Conservation (phyloP, 2,797 vertebrate genomes). For the Cygnus olor region DNA sequence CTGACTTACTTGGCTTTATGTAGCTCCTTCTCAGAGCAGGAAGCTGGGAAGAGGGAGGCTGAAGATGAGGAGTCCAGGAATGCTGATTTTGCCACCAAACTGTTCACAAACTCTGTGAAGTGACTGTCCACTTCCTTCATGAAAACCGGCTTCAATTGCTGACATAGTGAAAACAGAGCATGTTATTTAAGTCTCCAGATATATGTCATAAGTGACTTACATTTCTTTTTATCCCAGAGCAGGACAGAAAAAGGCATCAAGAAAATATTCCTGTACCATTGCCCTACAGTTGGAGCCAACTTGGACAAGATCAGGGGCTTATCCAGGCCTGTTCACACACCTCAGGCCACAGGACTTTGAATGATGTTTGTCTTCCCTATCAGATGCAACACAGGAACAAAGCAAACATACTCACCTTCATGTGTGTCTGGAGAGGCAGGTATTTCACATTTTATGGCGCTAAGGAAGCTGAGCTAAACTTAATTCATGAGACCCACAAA, state of each 20-base stretch:
- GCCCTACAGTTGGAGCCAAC: not conserved
- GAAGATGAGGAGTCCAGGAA: conserved; percentile 81
- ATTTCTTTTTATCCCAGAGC: not conserved
- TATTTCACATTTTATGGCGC: not conserved
- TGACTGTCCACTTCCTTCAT: conserved; percentile 91
- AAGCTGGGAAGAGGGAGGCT: conserved; percentile 78
- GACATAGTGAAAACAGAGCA: not conserved
- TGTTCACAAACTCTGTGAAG: conserved; percentile 91
- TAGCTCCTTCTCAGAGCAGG: conserved; percentile 82
- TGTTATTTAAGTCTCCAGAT: not conserved
- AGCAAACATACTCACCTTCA: not conserved
- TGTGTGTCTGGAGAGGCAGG: not conserved
- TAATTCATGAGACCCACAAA: not conserved
- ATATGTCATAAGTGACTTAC: not conserved
- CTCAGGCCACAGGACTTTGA: not conserved
- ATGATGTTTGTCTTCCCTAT: not conserved
- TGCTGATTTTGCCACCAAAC: conserved; percentile 88
- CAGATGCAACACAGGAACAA: not conserved
- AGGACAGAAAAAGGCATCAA: not conserved
- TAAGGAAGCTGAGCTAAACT: not conserved
- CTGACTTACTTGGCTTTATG: conserved; percentile 83
- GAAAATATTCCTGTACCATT: not conserved
- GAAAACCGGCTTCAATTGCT: conserved; percentile 90
- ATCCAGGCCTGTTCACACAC: not conserved
- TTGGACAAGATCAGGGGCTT: not conserved